These are phyloP conservation scores for Opisthocomus hoazin DNA, from an alignment of 2,113 vertebrate species.

Conservation along the genomic window DNA sequence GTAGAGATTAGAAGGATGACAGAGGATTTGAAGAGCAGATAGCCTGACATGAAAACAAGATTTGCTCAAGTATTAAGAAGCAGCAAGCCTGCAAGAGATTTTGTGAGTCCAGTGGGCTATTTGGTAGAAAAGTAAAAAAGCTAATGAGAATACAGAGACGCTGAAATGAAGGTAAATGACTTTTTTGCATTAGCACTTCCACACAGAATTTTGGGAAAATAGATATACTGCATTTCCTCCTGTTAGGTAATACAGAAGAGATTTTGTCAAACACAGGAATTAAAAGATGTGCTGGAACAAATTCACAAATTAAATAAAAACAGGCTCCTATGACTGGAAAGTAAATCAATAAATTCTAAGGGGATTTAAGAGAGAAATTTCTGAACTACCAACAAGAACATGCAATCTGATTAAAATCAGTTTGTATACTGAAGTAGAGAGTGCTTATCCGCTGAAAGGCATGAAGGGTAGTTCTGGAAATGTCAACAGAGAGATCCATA, in stretches of 20 bases:
- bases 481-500: not conserved
- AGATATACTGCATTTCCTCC: not conserved
- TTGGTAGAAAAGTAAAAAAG: constrained; percentile 10
- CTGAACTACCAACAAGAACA: not conserved
- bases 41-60: constrained; percentile 53
- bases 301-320: not conserved
- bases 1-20: constrained; percentile 58
- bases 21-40: constrained; percentile 52
- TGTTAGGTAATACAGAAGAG: not conserved
- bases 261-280: not conserved
- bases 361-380: not conserved
- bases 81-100: constrained; percentile 21
- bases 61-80: constrained; percentile 48
- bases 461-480: not conserved
- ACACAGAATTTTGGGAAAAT: not conserved
- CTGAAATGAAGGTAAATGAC: not conserved
- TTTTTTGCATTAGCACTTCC: not conserved
- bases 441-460: not conserved
- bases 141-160: constrained; percentile 14
- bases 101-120: constrained; percentile 32
- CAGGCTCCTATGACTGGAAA: not conserved
- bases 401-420: not conserved
- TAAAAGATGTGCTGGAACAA: not conserved
- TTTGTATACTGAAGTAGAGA: not conserved
- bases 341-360: not conserved